These are phyloP conservation scores for Myodes glareolus DNA, from an alignment of 2,113 vertebrate genomes.

Conservation along the genomic window DNA sequence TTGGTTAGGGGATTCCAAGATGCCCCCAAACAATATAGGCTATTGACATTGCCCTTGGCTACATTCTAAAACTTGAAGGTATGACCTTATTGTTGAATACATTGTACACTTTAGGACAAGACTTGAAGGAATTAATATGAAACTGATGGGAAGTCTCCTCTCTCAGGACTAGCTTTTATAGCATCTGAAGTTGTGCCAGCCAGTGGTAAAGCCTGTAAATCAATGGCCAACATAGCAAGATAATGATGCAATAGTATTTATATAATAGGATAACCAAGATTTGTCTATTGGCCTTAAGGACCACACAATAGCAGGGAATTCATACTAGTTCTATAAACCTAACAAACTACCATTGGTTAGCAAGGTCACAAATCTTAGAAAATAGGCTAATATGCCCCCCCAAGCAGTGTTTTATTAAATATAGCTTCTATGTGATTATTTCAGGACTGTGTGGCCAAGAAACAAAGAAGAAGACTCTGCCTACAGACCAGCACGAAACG, in stretches of 20 bases:
- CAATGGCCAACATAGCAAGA: neutral
- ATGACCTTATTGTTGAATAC: neutral
- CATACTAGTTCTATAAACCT: neutral
- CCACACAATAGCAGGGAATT: neutral
- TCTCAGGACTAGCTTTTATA: neutral
- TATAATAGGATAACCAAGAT: neutral
- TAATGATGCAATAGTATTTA: neutral
- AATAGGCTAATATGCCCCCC: neutral
- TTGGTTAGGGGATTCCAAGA: neutral
- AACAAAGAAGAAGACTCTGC: too few species aligned
- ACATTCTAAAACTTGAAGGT: neutral
- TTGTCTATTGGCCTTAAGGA: neutral
- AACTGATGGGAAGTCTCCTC: neutral
- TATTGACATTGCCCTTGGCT: neutral
- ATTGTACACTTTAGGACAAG: neutral
- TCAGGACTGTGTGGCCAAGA: too few species aligned
- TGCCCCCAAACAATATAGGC: neutral
- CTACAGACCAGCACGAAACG: too few species aligned
- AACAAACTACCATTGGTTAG: neutral
- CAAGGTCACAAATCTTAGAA: neutral
- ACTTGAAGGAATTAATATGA: neutral
- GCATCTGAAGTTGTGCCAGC: neutral
- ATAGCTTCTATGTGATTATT: too few species aligned
- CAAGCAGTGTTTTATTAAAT: too few species aligned
- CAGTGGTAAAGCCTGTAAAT: neutral